These are phyloP conservation scores for Pituophis catenifer DNA, from an alignment of 2,113 vertebrate species.

Conservation along the genomic window DNA sequence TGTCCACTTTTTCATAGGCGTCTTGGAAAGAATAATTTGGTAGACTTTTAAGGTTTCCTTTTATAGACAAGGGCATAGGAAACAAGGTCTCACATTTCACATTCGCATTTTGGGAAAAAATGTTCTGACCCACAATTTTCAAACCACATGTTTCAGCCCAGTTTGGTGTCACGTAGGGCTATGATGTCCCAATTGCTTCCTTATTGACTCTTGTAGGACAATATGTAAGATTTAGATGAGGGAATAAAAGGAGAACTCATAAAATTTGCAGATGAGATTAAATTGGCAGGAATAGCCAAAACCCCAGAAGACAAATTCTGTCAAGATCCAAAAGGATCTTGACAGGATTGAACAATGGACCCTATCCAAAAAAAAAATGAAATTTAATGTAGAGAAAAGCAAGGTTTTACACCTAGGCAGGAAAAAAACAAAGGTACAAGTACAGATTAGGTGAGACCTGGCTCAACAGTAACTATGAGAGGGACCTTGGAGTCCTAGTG, in stretches of 20 bases:
- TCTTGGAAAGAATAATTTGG: not conserved
- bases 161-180: not conserved
- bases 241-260: not conserved
- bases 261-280: not conserved
- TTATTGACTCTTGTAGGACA: not conserved
- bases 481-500: no score
- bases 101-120: not conserved
- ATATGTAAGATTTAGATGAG: not conserved
- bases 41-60: not conserved
- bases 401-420: no score
- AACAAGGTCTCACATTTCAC: not conserved
- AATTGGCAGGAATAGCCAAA: not conserved
- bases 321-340: not conserved
- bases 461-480: no score
- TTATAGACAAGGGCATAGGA: not conserved
- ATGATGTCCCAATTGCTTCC: not conserved
- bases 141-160: not conserved
- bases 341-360: not conserved
- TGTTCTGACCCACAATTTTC: not conserved
- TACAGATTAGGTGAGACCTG: no score
- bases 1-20: not conserved
- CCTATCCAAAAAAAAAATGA: no score
- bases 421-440: no score
- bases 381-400: not conserved
- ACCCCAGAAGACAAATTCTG: not conserved